Conservation (phyloP, 2,113 vertebrate species). For the Odobenus rosmarus region DNA sequence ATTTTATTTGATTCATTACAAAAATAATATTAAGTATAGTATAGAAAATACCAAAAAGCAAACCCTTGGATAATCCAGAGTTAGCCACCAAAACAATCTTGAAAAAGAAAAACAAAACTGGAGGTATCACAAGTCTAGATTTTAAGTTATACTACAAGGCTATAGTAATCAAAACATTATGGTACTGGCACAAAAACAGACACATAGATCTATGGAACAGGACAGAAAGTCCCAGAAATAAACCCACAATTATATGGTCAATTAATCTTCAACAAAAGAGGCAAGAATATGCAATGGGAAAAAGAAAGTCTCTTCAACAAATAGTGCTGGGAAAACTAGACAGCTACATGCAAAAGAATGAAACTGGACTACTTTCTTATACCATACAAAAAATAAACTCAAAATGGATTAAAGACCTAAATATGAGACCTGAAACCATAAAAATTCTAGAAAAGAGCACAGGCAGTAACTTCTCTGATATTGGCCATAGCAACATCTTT, state of each 20-base stretch:
- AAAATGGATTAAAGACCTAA: background rate
- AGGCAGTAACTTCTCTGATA: background rate
- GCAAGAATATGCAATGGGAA: background rate
- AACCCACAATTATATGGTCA: background rate
- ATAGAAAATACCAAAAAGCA: slow-evolving; percentile 20
- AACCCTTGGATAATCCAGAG: background rate
- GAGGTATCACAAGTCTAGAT: background rate
- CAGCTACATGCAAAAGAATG: background rate
- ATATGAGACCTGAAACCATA: background rate
- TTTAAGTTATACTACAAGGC: background rate
- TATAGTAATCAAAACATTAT: background rate
- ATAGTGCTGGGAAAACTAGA: background rate
- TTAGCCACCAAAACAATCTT: background rate
- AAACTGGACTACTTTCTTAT: background rate
- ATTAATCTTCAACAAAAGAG: background rate
- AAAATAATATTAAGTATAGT: background rate
- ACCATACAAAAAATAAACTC: background rate
- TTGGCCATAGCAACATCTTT: background rate
- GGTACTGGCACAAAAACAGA: background rate
- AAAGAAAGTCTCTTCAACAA: background rate
- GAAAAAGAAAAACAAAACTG: background rate
- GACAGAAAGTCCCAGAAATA: background rate
- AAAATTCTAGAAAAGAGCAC: background rate
- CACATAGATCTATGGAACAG: background rate
- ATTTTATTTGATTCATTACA: slow-evolving; percentile 39